Percentiles rank a stretch among this genome's conserved stretches.
Conservation (phyloP, 2,113 vertebrate genomes). For the Nymphicus hollandicus region DNA sequence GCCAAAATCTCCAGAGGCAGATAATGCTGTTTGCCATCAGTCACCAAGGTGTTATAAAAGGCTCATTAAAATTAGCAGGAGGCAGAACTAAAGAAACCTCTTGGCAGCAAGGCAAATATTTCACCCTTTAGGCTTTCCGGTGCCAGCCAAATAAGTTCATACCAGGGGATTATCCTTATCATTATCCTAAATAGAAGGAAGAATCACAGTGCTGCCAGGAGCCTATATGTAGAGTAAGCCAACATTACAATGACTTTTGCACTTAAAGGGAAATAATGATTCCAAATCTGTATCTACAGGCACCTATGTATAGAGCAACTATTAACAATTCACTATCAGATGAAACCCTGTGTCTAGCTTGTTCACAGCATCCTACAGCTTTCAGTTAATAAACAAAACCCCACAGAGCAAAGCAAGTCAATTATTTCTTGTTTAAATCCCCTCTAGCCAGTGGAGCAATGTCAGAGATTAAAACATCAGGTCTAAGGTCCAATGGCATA, state of each 20-base stretch:
- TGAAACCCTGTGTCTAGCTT: background rate
- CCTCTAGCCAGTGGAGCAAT: background rate
- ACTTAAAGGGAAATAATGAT: background rate
- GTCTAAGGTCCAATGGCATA: background rate
- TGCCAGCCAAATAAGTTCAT: conserved; percentile 12
- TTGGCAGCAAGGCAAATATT: conserved; percentile 35
- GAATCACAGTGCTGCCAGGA: background rate
- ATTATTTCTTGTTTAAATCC: background rate
- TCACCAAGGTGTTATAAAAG: conserved; percentile 10
- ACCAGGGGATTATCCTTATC: background rate
- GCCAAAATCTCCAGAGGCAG: background rate
- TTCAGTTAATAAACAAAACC: background rate
- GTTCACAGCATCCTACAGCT: background rate
- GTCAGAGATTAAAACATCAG: background rate
- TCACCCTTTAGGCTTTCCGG: background rate
- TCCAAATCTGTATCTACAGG: background rate
- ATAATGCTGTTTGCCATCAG: background rate
- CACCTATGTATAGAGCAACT: background rate
- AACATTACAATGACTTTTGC: background rate
- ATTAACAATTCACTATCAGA: background rate
- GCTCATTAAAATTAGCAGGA: conserved; percentile 4
- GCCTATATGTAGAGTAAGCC: background rate
- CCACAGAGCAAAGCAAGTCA: background rate
- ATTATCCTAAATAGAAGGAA: background rate
- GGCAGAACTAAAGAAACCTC: background rate